phyloP scores from a whole-genome alignment of 2,888 invertebrate species.

The Reticulitermes lucifugus region DNA sequence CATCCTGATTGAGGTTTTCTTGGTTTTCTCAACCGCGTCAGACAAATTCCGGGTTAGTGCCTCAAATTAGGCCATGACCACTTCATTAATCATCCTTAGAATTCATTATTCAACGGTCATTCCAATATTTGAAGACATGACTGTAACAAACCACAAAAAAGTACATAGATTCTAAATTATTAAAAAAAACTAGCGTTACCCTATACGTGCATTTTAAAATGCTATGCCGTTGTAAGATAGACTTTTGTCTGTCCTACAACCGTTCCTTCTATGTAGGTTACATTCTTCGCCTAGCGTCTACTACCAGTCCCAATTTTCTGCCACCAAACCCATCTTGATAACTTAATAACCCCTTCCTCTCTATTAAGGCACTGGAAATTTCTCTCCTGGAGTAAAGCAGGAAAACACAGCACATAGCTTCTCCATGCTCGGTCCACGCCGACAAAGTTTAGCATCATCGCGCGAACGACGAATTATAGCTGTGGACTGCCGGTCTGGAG shows the following conservation, averaged over 20 bases:
- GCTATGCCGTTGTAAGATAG: no score
- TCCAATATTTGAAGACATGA: no score
- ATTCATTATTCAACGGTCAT: no score
- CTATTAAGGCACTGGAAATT: conserved; percentile 36
- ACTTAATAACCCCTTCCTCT: conserved; percentile 34
- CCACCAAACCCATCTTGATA: conserved; percentile 38
- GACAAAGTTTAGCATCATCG: conserved; percentile 10
- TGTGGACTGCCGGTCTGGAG: neutral
- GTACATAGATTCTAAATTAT: no score
- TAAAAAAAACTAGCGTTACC: no score
- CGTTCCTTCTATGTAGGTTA: neutral
- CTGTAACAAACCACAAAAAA: no score
- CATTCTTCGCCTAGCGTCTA: neutral
- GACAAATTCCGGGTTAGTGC: no score
- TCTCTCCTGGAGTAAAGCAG: conserved; percentile 15
- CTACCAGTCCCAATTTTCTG: conserved; percentile 21
- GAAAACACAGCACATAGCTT: neutral
- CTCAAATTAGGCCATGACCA: no score
- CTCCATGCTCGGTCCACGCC: conserved; percentile 2
- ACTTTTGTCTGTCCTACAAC: neutral
- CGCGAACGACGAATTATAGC: neutral
- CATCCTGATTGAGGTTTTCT: no score
- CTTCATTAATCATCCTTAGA: no score
- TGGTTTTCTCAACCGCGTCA: no score
- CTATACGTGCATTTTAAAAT: no score